These are phyloP conservation scores for Sceliomorpha sp. DNA, from an alignment of 2,888 invertebrate genomes.

Conservation along the genomic window DNA sequence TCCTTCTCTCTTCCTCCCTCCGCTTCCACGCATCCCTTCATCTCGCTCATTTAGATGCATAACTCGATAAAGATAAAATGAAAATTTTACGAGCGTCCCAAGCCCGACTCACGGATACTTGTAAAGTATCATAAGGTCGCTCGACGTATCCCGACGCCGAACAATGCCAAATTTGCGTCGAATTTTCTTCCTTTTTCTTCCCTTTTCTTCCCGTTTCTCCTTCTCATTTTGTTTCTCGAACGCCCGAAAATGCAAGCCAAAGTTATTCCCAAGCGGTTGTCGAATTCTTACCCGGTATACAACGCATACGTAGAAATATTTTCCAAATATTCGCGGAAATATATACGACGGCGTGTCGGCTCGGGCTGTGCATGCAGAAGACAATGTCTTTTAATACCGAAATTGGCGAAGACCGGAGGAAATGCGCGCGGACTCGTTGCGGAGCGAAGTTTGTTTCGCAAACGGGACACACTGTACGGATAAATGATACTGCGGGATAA, in stretches of 20 bases:
- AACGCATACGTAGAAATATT: constrained; percentile 9
- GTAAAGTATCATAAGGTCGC: constrained; percentile 30
- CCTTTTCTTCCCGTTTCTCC: background rate
- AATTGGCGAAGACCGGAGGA: constrained; percentile 34
- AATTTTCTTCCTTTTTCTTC: background rate
- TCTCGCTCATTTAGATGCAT: constrained; percentile 52
- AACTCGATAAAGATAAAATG: constrained; percentile 51
- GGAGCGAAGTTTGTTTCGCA: constrained; percentile 30
- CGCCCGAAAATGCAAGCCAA: background rate
- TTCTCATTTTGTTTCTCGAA: constrained; percentile 3
- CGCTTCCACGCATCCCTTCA: constrained; percentile 32
- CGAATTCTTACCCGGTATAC: background rate
- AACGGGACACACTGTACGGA: constrained; percentile 15
- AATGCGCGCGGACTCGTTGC: constrained; percentile 12
- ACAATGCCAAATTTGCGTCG: constrained; percentile 40
- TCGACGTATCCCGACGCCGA: background rate
- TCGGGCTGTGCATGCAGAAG: constrained; percentile 17
- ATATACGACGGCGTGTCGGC: constrained; percentile 23
- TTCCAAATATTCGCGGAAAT: constrained; percentile 10
- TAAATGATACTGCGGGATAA: constrained; percentile 25
- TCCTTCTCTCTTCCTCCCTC: too few relatives aligned
- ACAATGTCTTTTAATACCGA: constrained; percentile 36
- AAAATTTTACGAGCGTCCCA: constrained; percentile 44
- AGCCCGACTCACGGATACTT: constrained; percentile 22
- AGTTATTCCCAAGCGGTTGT: background rate